Percentiles rank a stretch among this genome's conserved stretches.
Conservation (phyloP, 2,797 vertebrate genomes). For the Pantherophis vulpinus region DNA sequence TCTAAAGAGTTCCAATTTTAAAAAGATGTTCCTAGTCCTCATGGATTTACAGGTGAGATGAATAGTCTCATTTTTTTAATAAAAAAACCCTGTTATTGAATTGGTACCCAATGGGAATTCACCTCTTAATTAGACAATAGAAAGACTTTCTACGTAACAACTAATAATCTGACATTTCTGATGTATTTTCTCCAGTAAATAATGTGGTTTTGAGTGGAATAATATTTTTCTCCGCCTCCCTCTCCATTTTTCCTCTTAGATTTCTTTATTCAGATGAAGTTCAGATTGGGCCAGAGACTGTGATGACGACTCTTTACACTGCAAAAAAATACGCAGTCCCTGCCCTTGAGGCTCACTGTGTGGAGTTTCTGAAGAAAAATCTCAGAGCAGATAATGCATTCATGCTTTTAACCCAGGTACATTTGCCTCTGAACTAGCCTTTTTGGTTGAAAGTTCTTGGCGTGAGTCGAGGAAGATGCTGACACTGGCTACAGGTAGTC, state of each 20-base stretch:
- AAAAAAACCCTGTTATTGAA: not conserved
- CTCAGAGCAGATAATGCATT: conserved; percentile 95
- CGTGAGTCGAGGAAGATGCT: not conserved
- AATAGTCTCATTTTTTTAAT: not conserved
- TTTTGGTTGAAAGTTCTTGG: no score
- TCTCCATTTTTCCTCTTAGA: conserved; percentile 62
- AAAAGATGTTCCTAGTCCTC: not conserved
- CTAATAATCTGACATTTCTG: not conserved
- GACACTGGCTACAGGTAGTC: not conserved
- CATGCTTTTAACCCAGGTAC: conserved; percentile 97
- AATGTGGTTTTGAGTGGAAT: not conserved
- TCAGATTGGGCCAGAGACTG: conserved; percentile 96
- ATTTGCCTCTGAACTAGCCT: not conserved
- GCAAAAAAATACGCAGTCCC: conserved; percentile 98
- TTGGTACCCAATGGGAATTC: not conserved
- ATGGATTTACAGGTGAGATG: not conserved
- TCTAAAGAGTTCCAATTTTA: not conserved
- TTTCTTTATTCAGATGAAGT: conserved; percentile 98
- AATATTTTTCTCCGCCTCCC: not conserved
- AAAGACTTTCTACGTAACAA: not conserved
- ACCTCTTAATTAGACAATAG: not conserved
- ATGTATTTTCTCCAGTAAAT: not conserved
- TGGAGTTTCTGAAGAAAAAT: conserved; percentile 98
- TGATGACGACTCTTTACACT: conserved; percentile 97
- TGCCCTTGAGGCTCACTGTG: conserved; percentile 92